Base-by-base conservation (phyloP, 2,888 invertebrate species). In the Campaea margaritaria region DNA sequence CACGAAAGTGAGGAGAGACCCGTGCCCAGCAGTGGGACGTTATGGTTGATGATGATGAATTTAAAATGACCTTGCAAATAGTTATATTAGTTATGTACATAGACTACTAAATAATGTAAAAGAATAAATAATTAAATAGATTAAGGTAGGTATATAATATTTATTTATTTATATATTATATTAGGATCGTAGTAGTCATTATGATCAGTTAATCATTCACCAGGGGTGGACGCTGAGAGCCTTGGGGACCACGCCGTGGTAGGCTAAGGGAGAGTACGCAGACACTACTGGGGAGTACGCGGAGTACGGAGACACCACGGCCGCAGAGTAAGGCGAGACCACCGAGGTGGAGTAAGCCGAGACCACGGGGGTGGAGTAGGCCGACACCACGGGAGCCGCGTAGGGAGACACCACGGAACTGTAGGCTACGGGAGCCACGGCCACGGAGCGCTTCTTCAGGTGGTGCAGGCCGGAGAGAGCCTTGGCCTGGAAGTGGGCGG, bases 401-500 rank as follows among this genome's bases (percentile, higher is more conserved):
- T 81, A 84, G 58, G 67, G 64, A 39, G 57, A 50, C n/a, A 72
- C 56, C 21, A 82, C 72, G n/a, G 75, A 67, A 58, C 76, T 67
- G 67, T 47, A 58, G 53, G 69, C 50, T 54, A 78, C 51, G 69
- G 77, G 64, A 62, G 83, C 70, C 3, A 83, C 77, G 34, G 76
- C 77, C 62, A 82, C 77, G 47, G 86, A 90, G 56, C 83, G 86
- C 74, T 93, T 93, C 73, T 76, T 77, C 51, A 93, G 80, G 55
- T 88, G 86, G 73, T 93, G 92, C 15, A 75, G 68, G 15, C 83
- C 85, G 47, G 88, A 81, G 60, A 89, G 74, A 49, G 89, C 90
- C 78, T 90, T 91, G 49, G 91, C 87, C 56, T 89, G 87, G 83
- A 76, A 89, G 81, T 91, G 92, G 8, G 85, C 87, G 47, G 86